These are phyloP conservation scores for Disparrhopalites patrizii DNA, from an alignment of 2,888 invertebrate genomes.

Conservation along the genomic window DNA sequence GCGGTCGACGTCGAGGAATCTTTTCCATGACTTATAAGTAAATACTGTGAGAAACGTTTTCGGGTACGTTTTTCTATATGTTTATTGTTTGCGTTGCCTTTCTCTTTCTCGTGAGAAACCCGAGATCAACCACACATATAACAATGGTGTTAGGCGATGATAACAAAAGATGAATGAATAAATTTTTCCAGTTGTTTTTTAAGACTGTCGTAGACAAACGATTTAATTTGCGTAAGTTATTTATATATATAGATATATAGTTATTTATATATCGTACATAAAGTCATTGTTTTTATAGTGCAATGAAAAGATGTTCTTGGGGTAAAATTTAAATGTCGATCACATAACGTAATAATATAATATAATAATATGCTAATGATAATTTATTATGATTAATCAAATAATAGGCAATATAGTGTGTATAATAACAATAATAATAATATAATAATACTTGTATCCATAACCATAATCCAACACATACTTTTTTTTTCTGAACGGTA, in stretches of 20 bases:
- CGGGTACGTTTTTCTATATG: too few relatives aligned
- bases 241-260: slow-evolving; percentile 5
- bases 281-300: slow-evolving; percentile 22
- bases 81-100: too few relatives aligned
- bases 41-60: too few relatives aligned
- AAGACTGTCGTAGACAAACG: slow-evolving; percentile 22
- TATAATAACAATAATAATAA: slow-evolving; percentile 26
- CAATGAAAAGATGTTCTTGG: slow-evolving; percentile 23
- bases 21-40: too few relatives aligned
- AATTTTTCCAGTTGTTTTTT: too few relatives aligned
- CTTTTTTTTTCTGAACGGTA: slow-evolving; percentile 28
- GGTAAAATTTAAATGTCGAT: slow-evolving; percentile 25
- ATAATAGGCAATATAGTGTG: slow-evolving; percentile 28
- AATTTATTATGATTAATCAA: slow-evolving; percentile 31
- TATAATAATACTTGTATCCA: slow-evolving; percentile 29
- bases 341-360: too few relatives aligned
- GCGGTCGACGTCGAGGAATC: too few relatives aligned
- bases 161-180: too few relatives aligned
- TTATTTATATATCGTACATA: slow-evolving; percentile 24
- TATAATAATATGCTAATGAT: slow-evolving; percentile 26
- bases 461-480: slow-evolving; percentile 29
- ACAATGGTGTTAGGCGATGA: too few relatives aligned
- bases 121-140: too few relatives aligned
- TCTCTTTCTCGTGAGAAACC: too few relatives aligned
- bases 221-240: slow-evolving; percentile 23